A percentile compares a stretch with the other conserved stretches of the same genome.
Evolutionary conservation across 2,888 invertebrate species (phyloP).

Genomic region (Seladonia tumulorum): DNA sequence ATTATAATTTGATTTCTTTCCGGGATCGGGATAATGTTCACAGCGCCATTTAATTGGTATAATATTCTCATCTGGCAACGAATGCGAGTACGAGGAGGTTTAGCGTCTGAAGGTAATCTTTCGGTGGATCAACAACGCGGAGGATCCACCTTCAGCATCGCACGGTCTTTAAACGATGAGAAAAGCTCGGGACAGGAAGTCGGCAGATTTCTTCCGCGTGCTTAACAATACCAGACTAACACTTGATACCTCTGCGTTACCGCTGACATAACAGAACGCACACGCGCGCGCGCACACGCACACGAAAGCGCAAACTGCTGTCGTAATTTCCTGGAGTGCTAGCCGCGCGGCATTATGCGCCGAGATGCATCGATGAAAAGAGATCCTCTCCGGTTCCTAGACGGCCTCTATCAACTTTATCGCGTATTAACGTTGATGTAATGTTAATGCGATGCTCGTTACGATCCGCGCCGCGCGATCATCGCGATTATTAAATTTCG

Average conservation of each 20-base stretch:
- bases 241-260: constrained; percentile 21
- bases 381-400: constrained; percentile 33
- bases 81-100: background rate
- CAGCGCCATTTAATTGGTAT: background rate
- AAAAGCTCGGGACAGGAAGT: constrained; percentile 50
- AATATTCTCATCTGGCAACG: background rate
- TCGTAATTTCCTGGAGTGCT: constrained; percentile 48
- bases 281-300: background rate
- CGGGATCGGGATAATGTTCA: background rate
- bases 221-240: constrained; percentile 53
- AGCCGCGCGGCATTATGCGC: constrained; percentile 11
- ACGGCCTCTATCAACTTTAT: constrained; percentile 29
- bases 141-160: constrained; percentile 9
- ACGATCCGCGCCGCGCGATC: constrained; percentile 5
- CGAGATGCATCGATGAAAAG: constrained; percentile 36
- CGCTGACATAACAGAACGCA: constrained; percentile 52
- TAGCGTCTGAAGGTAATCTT: background rate
- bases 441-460: constrained; percentile 14
- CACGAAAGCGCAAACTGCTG: constrained; percentile 29
- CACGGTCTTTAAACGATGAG: constrained; percentile 26
- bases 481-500: constrained; percentile 16
- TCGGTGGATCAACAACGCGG: background rate
- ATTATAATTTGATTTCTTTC: background rate
- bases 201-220: constrained; percentile 49
- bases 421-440: constrained; percentile 33